Conservation (phyloP, 2,113 vertebrate genomes). For the Bucco capensis region DNA sequence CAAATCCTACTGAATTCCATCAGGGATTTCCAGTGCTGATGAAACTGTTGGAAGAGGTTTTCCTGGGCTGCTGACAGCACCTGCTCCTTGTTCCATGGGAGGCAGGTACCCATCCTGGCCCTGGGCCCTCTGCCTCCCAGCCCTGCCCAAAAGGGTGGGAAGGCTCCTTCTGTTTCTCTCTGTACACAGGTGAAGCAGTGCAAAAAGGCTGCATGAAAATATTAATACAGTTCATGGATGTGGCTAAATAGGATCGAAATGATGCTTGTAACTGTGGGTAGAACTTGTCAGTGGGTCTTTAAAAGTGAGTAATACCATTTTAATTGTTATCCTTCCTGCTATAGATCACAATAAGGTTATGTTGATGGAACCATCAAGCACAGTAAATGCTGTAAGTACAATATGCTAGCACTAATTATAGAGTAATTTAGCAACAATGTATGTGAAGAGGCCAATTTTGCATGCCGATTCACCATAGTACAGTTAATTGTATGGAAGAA, state of each 20-base stretch:
- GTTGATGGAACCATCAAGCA: conserved; percentile 39
- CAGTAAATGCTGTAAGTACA: conserved; percentile 31
- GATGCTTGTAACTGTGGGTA: neutral
- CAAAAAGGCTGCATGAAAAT: neutral
- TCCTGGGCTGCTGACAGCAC: rapidly evolving
- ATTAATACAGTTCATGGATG: neutral
- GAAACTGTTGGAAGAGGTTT: neutral
- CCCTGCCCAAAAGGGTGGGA: neutral
- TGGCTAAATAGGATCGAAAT: neutral
- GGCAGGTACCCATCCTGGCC: neutral
- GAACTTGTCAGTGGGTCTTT: conserved; percentile 19
- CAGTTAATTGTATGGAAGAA: conserved; percentile 9
- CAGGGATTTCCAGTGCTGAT: neutral
- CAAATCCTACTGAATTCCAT: rapidly evolving
- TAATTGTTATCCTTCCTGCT: conserved; percentile 17
- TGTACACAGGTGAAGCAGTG: neutral
- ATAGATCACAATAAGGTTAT: conserved; percentile 40
- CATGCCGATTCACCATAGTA: conserved; percentile 7
- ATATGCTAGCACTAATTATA: conserved; percentile 48
- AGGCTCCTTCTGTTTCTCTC: neutral
- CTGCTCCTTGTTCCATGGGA: rapidly evolving
- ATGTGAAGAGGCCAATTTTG: conserved; percentile 17
- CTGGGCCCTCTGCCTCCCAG: neutral
- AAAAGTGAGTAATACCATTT: conserved; percentile 26
- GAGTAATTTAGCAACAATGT: conserved; percentile 33